These are phyloP conservation scores for Tridacna crocea DNA, from an alignment of 2,888 invertebrate genomes.

Conservation along the genomic window DNA sequence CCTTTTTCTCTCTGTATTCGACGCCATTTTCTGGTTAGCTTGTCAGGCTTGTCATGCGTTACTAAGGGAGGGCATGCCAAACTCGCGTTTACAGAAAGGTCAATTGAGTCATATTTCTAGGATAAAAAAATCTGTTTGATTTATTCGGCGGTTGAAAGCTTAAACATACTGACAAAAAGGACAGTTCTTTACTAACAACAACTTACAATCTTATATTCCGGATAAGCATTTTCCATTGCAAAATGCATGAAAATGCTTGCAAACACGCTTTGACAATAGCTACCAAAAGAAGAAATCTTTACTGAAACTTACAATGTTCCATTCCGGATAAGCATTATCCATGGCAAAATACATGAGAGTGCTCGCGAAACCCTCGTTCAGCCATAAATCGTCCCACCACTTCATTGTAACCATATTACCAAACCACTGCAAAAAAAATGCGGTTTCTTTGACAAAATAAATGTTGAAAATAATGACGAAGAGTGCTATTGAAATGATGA, in stretches of 20 bases:
- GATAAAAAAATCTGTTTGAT: too few relatives aligned
- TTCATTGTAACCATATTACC: slow-evolving; percentile 84
- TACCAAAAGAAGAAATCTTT: slow-evolving; percentile 47
- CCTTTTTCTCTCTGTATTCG: too few relatives aligned
- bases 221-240: background rate
- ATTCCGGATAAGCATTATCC: slow-evolving; percentile 80
- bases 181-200: too few relatives aligned
- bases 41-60: too few relatives aligned
- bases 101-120: too few relatives aligned
- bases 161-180: too few relatives aligned
- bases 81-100: too few relatives aligned
- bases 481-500: too few relatives aligned
- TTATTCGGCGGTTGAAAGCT: too few relatives aligned
- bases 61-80: too few relatives aligned
- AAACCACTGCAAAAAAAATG: slow-evolving; percentile 78
- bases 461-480: background rate
- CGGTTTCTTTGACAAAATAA: background rate
- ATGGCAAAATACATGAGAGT: slow-evolving; percentile 83
- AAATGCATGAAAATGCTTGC: background rate
- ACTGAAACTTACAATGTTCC: slow-evolving; percentile 80
- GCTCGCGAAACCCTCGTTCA: slow-evolving; percentile 83
- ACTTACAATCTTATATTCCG: too few relatives aligned
- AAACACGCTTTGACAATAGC: background rate
- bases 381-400: slow-evolving; percentile 84
- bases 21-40: too few relatives aligned